phyloP scores from a whole-genome alignment of 2,797 vertebrate genomes.

The Rachycentron canadum region DNA sequence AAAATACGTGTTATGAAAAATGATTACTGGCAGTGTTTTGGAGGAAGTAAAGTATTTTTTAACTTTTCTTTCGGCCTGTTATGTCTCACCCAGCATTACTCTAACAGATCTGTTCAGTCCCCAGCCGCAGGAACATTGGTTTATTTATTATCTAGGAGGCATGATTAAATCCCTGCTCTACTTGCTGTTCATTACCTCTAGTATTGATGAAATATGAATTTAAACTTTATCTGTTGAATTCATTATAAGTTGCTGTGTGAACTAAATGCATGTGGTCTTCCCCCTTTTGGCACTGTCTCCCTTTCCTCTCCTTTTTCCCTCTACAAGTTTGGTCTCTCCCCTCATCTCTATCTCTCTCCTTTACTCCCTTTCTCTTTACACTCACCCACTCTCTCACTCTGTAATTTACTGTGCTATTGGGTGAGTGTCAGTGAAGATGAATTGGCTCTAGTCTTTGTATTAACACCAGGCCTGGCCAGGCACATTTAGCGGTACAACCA shows the following conservation, averaged over 20 bases:
- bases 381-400: constrained; percentile 27
- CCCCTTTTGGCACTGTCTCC: background rate
- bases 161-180: constrained; percentile 58
- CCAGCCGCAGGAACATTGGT: constrained; percentile 32
- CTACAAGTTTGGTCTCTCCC: background rate
- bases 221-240: constrained; percentile 30
- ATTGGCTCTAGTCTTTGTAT: constrained; percentile 63
- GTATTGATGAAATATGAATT: constrained; percentile 62
- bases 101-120: constrained; percentile 38
- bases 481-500: constrained; percentile 58
- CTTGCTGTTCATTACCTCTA: constrained; percentile 35
- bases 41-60: constrained; percentile 48
- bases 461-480: constrained; percentile 61
- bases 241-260: constrained; percentile 36
- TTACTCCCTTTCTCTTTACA: constrained; percentile 31
- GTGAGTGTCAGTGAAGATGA: constrained; percentile 77
- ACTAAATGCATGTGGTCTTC: background rate
- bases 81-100: constrained; percentile 36
- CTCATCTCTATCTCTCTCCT: constrained; percentile 17
- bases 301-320: constrained; percentile 12
- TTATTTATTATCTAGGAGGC: constrained; percentile 63
- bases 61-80: constrained; percentile 43
- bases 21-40: constrained; percentile 46
- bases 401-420: constrained; percentile 74
- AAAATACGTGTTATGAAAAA: constrained; percentile 65